These are phyloP conservation scores for Aphrocallistes beatrix DNA, from an alignment of 37 sponge, comb jelly and placozoan genomes.

Conservation along the genomic window DNA sequence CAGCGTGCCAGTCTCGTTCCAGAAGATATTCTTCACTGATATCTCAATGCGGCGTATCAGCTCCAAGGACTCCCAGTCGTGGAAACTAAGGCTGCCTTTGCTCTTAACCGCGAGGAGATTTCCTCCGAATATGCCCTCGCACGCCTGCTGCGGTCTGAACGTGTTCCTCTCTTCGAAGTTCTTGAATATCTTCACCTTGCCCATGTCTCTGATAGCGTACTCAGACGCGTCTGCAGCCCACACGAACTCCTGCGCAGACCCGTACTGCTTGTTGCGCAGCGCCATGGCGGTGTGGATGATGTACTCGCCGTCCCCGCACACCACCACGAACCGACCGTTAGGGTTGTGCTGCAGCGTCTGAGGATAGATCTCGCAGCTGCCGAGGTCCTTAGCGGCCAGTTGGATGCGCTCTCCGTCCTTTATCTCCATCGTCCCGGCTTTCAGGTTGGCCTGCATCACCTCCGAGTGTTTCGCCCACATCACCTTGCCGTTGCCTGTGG, in stretches of 20 bases:
- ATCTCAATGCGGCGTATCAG: slow-evolving; percentile 74
- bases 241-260: slow-evolving; percentile 88
- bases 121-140: slow-evolving; percentile 90
- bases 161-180: slow-evolving; percentile 89
- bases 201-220: slow-evolving; percentile 32
- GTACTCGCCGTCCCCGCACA: slow-evolving; percentile 99
- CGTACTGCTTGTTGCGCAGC: slow-evolving; percentile 90
- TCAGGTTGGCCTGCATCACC: slow-evolving; percentile 91
- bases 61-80: slow-evolving; percentile 77
- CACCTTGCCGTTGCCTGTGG: slow-evolving; percentile 70
- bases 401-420: slow-evolving; percentile 90
- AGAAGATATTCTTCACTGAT: slow-evolving; percentile 50
- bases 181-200: slow-evolving; percentile 75
- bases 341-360: slow-evolving; percentile 85
- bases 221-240: slow-evolving; percentile 90
- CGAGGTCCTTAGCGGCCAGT: slow-evolving; percentile 89
- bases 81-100: slow-evolving; percentile 51
- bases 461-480: slow-evolving; percentile 96
- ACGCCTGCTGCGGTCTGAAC: slow-evolving; percentile 83
- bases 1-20: slow-evolving; percentile 76
- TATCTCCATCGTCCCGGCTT: slow-evolving; percentile 54
- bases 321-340: slow-evolving; percentile 95
- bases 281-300: slow-evolving; percentile 99
- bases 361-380: slow-evolving; percentile 93
- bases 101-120: slow-evolving; percentile 57